Base-by-base conservation (phyloP, 2,888 invertebrate species). In the Arctia plantaginis region DNA sequence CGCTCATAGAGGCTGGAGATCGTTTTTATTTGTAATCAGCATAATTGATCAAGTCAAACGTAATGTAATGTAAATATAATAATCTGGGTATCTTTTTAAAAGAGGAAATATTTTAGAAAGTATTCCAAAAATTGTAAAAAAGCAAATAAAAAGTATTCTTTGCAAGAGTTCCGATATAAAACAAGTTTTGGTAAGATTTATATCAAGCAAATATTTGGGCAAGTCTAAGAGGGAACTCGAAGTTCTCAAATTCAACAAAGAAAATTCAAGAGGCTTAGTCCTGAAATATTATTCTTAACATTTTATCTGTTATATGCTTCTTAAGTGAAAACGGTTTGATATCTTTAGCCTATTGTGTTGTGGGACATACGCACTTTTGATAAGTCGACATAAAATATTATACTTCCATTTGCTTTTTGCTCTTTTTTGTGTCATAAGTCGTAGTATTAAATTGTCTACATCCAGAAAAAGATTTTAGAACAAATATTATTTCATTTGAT, bases 241-340 rank as follows among this genome's bases (percentile, higher is more conserved):
- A 71, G 64, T 64, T 71, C 44, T 47, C 47, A 64, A 71, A 71
- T 64, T 64, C 70, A 64, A 64, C 70, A 71, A 64, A 71, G 64
- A 47, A 59, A 23, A 20, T 44, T 64, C 33, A 62, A 71, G 23
- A 64, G 44, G 30, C 59, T 59, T 71, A 64, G 64, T 71, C 64
- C 30, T 33, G 70, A 71, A 71, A 71, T 47, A 71, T 64, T 64
- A 64, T 44, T 71, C 44, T 64, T 71, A 12, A 64, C 44, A 44
- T 64, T 62, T 64, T 70, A 44, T 44, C 44, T 62, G 44, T 41
- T 62, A 68, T n/a, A 39, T 59, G 39, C 10, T 39, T 69, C 20
- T 69, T 10, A 27, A 69, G n/a, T 59, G 66, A 44, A 66, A 66
- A 67, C 41, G 27, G 44, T 67, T 67, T 27, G 66, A 41, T 39